Evolutionary conservation across 2,888 invertebrate genomes (phyloP).

Genomic region (Schrankia costaestrigalis): DNA sequence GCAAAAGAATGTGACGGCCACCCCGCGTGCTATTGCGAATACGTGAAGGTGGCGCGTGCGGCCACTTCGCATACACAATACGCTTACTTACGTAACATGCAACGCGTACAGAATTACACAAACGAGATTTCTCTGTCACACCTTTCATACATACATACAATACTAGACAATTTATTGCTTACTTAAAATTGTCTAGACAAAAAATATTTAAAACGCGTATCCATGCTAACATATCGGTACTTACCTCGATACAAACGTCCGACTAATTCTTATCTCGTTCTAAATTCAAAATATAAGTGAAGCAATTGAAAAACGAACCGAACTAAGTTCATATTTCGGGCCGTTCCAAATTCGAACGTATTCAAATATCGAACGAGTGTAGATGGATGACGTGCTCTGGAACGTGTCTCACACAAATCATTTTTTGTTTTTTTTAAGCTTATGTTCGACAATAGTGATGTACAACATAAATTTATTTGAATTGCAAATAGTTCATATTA

Average conservation of each 20-base stretch:
- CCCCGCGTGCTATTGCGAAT: conserved; percentile 63
- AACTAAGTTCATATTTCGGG: conserved; percentile 73
- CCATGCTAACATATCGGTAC: conserved; percentile 30
- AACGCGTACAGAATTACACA: conserved; percentile 70
- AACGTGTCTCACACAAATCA: conserved; percentile 56
- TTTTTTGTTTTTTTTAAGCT: conserved; percentile 41
- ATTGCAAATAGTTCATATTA: conserved; percentile 53
- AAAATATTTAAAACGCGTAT: conserved; percentile 27
- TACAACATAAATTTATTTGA: conserved; percentile 45
- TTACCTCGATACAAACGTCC: conserved; percentile 30
- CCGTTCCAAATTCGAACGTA: conserved; percentile 76
- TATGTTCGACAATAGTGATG: conserved; percentile 31
- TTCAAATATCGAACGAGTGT: conserved; percentile 73
- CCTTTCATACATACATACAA: conserved; percentile 55
- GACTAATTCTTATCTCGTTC: conserved; percentile 65
- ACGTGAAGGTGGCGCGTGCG: conserved; percentile 67
- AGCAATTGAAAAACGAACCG: conserved; percentile 79
- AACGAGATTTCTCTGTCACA: conserved; percentile 72
- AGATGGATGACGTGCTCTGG: conserved; percentile 67
- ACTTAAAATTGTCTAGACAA: conserved; percentile 62
- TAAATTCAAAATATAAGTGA: conserved; percentile 77
- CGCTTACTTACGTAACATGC: conserved; percentile 62
- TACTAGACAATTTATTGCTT: conserved; percentile 48
- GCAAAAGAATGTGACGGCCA: conserved; percentile 70
- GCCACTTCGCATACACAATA: conserved; percentile 46